Evolutionary conservation across 2,797 vertebrate species (phyloP), one percentile per base, ranked within the genome.

Genomic region (Cheirogaleus major): DNA sequence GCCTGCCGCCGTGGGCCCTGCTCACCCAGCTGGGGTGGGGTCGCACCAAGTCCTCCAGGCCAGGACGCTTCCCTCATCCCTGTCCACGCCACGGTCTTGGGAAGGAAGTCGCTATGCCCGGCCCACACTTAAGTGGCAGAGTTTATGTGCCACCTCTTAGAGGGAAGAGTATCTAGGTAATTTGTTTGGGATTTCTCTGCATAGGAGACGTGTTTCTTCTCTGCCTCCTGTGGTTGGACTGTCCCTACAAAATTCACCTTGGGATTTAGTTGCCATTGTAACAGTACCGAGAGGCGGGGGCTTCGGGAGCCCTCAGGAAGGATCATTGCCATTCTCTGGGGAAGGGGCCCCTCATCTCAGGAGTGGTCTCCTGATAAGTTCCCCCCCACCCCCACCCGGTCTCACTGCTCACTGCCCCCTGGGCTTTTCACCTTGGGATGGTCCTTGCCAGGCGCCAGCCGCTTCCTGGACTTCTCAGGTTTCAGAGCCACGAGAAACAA

Each of bases 1-100:
- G 18, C 4, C 13, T 10, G 18, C 2, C 2, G 2, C 4, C 4
- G 23, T 5, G 52, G 38, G 18, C 32, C 25, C 30, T 69, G 32
- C 52, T 38, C 65, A 1, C 43, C 41, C 5, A 27, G 30, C 61
- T 18, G 23, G 43, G 2, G 2, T 30, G 5, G 17, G 38, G 27
- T 30, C 22, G 6, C 6, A 1, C 27, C 69, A 32, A 8, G 22
- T 27, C 43, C 57, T 82, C 22, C 18, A 1, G 13, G 3, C 4
- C 10, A 11, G 15, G 35, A 0, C 9, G 9, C 35, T 79, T 27
- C 52, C 14, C 13, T 41, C 15, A 6, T 41, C 23, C n/a, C 7
- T 25, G 55, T 35, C 17, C 1, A 0, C 32, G 14, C 18, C 23
- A 4, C 10, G 2, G 2, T 79, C 76, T 79, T 38, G 18, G n/a